phyloP scores from a whole-genome alignment of 2,113 vertebrate genomes.

The Heterotilapia buettikoferi region DNA sequence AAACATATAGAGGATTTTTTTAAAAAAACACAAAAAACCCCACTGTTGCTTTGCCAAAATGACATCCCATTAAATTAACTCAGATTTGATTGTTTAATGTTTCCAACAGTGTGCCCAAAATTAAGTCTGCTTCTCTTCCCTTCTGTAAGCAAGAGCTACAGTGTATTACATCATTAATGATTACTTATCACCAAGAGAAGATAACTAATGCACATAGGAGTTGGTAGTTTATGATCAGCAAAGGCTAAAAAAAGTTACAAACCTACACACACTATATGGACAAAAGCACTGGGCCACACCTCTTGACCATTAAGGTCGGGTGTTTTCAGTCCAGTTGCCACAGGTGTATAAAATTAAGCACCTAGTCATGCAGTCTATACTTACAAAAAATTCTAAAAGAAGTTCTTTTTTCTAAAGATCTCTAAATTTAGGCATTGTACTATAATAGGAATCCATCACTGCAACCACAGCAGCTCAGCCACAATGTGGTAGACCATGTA shows the following conservation, averaged over 20 bases:
- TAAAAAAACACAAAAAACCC: neutral
- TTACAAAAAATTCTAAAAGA: neutral
- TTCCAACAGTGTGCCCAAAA: constrained; percentile 28
- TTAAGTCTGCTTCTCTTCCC: constrained; percentile 25
- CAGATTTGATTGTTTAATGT: constrained; percentile 30
- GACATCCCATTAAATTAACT: constrained; percentile 26
- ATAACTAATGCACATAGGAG: constrained; percentile 49
- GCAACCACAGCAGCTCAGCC: neutral
- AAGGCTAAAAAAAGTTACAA: constrained; percentile 10
- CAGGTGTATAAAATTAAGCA: neutral
- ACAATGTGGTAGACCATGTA: neutral
- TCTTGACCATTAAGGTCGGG: neutral
- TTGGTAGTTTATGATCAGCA: constrained; percentile 40
- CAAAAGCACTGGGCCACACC: neutral
- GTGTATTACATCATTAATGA: constrained; percentile 56
- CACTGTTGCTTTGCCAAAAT: neutral
- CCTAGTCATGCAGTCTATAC: neutral
- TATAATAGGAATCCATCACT: neutral
- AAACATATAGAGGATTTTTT: neutral
- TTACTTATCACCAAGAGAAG: constrained; percentile 52
- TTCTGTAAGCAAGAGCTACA: neutral
- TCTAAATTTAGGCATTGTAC: neutral
- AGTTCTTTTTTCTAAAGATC: neutral
- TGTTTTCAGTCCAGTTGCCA: neutral
- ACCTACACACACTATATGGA: neutral